A percentile compares a stretch with the other conserved stretches of the same genome.
Conservation (phyloP, 2,797 vertebrate genomes). For the Acrossocheilus wenchowensis region DNA sequence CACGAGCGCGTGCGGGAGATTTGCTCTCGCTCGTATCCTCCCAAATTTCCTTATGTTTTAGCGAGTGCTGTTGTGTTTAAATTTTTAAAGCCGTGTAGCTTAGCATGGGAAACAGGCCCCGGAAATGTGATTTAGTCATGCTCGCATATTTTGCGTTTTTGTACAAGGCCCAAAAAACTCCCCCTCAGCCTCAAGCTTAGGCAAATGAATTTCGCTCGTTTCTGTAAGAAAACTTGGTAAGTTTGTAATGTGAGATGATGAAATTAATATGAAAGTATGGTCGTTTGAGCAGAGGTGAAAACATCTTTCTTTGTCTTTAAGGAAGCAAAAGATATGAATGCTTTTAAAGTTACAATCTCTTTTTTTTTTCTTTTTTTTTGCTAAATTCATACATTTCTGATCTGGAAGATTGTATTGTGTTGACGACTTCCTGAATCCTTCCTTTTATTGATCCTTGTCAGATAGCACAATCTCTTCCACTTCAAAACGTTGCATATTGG, state of each 20-base stretch:
- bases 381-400: neutral
- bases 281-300: neutral
- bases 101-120: constrained; percentile 49
- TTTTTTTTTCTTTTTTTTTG: neutral
- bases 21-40: constrained; percentile 24
- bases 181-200: constrained; percentile 39
- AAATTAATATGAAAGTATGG: constrained; percentile 20
- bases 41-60: constrained; percentile 45
- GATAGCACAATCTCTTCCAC: constrained; percentile 13
- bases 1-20: constrained; percentile 58
- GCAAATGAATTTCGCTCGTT: constrained; percentile 33
- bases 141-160: constrained; percentile 40
- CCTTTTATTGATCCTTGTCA: constrained; percentile 8
- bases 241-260: constrained; percentile 16
- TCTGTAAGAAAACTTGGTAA: constrained; percentile 29
- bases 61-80: constrained; percentile 36
- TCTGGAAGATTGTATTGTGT: neutral
- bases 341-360: neutral
- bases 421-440: neutral
- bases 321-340: neutral
- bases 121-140: constrained; percentile 58
- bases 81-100: constrained; percentile 44
- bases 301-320: constrained; percentile 3
- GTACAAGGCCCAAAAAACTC: constrained; percentile 43
- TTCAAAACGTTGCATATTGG: neutral